Evolutionary conservation across 2,888 invertebrate species (phyloP).

Genomic region (Eupithecia insigniata): DNA sequence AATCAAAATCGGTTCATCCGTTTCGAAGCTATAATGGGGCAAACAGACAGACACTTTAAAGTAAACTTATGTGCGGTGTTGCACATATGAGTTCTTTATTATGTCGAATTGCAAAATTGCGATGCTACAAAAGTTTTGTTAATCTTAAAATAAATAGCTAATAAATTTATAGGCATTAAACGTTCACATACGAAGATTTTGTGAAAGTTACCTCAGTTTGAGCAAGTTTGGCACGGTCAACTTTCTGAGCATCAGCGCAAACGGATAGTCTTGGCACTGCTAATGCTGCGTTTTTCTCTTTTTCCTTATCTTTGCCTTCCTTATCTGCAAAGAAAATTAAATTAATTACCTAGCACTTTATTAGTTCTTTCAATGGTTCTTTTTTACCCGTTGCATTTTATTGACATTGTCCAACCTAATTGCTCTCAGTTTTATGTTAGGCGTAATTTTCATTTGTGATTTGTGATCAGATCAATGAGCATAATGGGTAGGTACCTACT

Average conservation of each 20-base stretch:
- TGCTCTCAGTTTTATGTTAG: neutral
- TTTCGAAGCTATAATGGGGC: no score
- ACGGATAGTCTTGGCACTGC: conserved; percentile 95
- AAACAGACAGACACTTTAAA: no score
- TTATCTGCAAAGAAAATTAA: conserved; percentile 84
- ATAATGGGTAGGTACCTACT: neutral
- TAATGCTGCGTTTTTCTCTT: conserved; percentile 89
- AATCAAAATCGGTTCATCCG: no score
- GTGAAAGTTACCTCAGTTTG: conserved; percentile 90
- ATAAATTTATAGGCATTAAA: neutral
- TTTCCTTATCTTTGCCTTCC: conserved; percentile 91
- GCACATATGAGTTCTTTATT: no score
- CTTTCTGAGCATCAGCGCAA: conserved; percentile 97
- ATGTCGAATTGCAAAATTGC: no score
- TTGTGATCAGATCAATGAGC: no score
- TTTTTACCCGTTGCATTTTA: neutral
- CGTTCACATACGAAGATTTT: neutral
- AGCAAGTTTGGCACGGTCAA: conserved; percentile 94
- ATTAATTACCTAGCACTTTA: no score
- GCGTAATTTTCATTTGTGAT: neutral
- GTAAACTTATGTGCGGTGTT: no score
- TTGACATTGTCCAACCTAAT: neutral
- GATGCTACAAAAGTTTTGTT: neutral
- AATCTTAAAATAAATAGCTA: neutral
- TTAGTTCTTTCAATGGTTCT: neutral